Conservation (phyloP, 2,888 invertebrate genomes). For the Brassicogethes aeneus region DNA sequence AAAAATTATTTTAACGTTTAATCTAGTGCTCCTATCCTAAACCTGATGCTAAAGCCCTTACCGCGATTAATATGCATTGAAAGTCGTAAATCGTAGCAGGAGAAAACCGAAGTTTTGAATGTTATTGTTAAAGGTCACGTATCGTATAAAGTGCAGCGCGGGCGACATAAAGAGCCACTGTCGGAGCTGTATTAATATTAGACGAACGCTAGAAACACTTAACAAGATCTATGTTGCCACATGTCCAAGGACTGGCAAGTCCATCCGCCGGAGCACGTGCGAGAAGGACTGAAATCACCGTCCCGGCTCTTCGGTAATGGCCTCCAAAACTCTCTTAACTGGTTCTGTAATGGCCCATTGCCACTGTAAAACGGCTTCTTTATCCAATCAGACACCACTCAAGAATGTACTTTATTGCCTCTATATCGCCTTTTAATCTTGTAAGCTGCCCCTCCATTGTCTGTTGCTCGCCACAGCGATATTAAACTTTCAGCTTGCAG, state of each 20-base stretch:
- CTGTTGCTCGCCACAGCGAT: not conserved
- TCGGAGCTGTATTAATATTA: conserved; percentile 14
- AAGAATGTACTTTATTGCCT: conserved; percentile 19
- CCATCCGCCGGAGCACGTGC: conserved; percentile 20
- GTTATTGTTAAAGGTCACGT: conserved; percentile 1
- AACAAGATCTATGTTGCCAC: conserved; percentile 25
- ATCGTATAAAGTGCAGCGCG: not conserved
- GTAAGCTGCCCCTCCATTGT: conserved; percentile 6
- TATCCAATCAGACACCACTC: conserved; percentile 29
- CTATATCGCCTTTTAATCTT: conserved; percentile 26
- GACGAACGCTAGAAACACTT: conserved; percentile 21
- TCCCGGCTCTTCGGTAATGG: conserved; percentile 12
- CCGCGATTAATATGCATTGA: conserved; percentile 1
- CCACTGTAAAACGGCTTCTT: conserved; percentile 30
- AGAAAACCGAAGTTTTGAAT: not conserved
- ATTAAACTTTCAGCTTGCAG: not conserved
- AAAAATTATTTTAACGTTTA: too few relatives aligned
- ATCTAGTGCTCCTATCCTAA: too few relatives aligned
- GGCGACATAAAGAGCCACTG: conserved; percentile 8
- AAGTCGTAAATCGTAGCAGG: not conserved
- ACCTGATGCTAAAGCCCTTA: too few relatives aligned
- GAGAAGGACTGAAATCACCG: conserved; percentile 26
- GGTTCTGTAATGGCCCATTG: conserved; percentile 28
- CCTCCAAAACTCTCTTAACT: conserved; percentile 21
- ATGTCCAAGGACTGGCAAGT: conserved; percentile 17